Percentiles rank a stretch among this genome's conserved stretches.
Evolutionary conservation across 2,888 invertebrate genomes (phyloP).

Genomic region (Stegana nigrithorax): DNA sequence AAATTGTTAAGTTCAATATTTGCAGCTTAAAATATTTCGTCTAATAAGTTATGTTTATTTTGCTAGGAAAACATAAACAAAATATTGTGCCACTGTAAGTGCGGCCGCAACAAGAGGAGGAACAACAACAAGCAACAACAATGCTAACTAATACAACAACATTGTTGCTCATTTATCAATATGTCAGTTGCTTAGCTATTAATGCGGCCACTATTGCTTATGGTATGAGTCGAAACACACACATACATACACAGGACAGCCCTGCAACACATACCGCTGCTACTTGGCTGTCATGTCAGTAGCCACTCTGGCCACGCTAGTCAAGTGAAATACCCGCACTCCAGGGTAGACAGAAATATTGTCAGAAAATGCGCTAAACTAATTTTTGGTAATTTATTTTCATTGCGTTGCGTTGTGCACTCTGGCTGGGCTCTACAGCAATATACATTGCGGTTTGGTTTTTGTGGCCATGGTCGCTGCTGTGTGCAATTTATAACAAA

Average conservation of each 20-base stretch:
- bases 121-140: constrained; percentile 4
- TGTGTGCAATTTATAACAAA: no score
- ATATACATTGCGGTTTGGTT: no score
- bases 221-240: no score
- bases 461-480: no score
- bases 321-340: neutral
- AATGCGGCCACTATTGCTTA: constrained; percentile 37
- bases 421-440: neutral
- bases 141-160: neutral
- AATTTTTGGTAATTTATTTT: constrained; percentile 55
- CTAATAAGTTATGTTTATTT: no score
- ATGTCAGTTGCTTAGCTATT: constrained; percentile 64
- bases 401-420: constrained; percentile 32
- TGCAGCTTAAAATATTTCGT: no score
- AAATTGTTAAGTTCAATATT: no score
- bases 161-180: constrained; percentile 59
- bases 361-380: constrained; percentile 54
- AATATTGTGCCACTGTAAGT: neutral
- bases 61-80: neutral
- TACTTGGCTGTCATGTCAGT: no score
- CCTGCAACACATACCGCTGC: no score
- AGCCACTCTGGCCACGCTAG: constrained; percentile 10
- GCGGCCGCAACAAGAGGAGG: neutral
- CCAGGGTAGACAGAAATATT: constrained; percentile 7
- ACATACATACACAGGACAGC: neutral